Percentiles rank a stretch among this genome's conserved stretches.
phyloP scores from a whole-genome alignment of 1,140 invertebrate genomes.

The Caenorhabditis briggsae region DNA sequence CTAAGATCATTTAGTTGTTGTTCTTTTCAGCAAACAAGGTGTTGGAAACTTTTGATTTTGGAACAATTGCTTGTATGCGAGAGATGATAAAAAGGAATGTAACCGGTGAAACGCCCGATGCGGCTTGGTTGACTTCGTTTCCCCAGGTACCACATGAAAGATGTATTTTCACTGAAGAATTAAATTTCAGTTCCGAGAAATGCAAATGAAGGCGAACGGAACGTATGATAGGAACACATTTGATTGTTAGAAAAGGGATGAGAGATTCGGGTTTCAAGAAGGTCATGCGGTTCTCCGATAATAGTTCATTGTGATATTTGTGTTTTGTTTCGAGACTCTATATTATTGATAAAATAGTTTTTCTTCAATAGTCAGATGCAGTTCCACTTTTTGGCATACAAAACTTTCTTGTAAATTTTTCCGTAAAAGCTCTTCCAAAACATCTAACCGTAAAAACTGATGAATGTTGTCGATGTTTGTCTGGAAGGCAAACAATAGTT shows the following conservation, averaged over 20 bases:
- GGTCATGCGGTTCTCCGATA: not conserved
- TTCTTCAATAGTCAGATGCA: no score
- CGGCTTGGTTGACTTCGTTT: conserved; percentile 26
- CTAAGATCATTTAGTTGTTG: no score
- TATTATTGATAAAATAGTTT: not conserved
- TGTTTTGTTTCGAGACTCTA: not conserved
- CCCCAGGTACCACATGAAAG: not conserved
- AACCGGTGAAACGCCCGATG: not conserved
- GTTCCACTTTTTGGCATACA: not conserved
- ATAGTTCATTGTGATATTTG: not conserved
- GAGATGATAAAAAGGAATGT: conserved; percentile 40
- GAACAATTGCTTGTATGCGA: conserved; percentile 51
- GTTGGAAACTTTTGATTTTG: conserved; percentile 46
- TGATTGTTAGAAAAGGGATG: not conserved
- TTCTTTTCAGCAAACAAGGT: conserved; percentile 53
- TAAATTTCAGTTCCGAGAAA: conserved; percentile 40
- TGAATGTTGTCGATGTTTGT: no score
- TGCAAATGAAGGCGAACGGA: conserved; percentile 27
- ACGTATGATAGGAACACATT: conserved; percentile 42
- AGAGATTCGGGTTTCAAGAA: not conserved
- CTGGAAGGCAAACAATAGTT: no score
- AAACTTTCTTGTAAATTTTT: not conserved
- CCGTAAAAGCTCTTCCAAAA: no score
- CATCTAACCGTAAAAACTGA: no score
- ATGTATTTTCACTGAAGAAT: not conserved